Base-by-base conservation (phyloP, 2,113 vertebrate species). In the Seriola rivoliana region DNA sequence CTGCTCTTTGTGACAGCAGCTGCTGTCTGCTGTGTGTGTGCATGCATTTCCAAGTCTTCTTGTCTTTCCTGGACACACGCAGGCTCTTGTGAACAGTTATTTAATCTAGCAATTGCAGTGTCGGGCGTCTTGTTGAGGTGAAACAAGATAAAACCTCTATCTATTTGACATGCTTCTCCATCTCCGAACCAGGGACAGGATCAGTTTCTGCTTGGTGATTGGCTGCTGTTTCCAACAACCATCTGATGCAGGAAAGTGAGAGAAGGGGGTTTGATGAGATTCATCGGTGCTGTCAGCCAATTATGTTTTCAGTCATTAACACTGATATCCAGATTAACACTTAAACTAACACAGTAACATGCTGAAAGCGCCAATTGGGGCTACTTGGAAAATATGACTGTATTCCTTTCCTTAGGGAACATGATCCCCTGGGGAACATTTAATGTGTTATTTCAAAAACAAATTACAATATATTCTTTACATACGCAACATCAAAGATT, bases 211-310 rank as follows among this genome's bases (percentile, higher is more conserved):
- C 36, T 70, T 5, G 1, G 46, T 46, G 57, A 55, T 29, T 32
- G 17, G 29, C 36, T 59, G 68, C 21, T 48, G 44, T 13, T 77
- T 77, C 42, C 21, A 17, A 60, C 12, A 76, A 62, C 42, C 11
- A 8, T 77, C 50, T 65, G 42, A 78, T 58, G 54, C 55, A 48
- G 10, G 36, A 9, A 66, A 65, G 1, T 16, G 38, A 46, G 19
- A 68, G 64, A 57, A 10, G 16, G 48, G 4, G 13, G 5, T 57
- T 68, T 68, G 46, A 34, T 55, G 57, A 32, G 57, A 78, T 65
- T 76, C 48, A 85, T 82, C 59, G 80, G 32, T 23, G 36, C 40
- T 60, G 79, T 85, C 81, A 85, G 68, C 38, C 32, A 74, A 78
- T 77, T 80, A 72, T 60, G 69, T 74, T 80, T 86, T 36, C 29